Conservation (phyloP, 2,113 vertebrate species). For the Misgurnus anguillicaudatus region DNA sequence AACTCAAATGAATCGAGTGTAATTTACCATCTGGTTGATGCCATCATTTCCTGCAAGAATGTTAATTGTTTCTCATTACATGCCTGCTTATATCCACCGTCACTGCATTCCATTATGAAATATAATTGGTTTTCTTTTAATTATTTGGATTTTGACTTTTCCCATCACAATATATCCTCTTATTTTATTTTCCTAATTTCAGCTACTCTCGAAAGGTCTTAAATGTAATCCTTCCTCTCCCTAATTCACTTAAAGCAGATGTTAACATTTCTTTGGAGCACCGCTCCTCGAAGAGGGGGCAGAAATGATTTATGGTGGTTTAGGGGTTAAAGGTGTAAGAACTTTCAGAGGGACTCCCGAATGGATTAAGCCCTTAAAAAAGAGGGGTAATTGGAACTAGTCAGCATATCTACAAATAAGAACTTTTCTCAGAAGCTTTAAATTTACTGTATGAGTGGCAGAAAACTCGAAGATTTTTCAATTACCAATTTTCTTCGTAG, state of each 20-base stretch:
- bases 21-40: slow-evolving; percentile 41
- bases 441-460: slow-evolving; percentile 73
- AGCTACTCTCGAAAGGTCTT: not conserved
- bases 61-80: slow-evolving; percentile 38
- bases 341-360: slow-evolving; percentile 52
- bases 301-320: slow-evolving; percentile 21
- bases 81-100: not conserved
- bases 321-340: slow-evolving; percentile 53
- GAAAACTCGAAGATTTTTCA: slow-evolving; percentile 72
- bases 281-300: not conserved
- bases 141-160: not conserved
- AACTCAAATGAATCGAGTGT: not conserved
- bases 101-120: not conserved
- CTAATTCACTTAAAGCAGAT: not conserved
- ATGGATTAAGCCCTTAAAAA: slow-evolving; percentile 56
- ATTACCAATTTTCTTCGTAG: slow-evolving; percentile 63
- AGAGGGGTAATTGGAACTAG: slow-evolving; percentile 63
- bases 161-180: not conserved
- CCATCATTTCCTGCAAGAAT: slow-evolving; percentile 22
- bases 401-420: slow-evolving; percentile 58
- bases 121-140: slow-evolving; percentile 24
- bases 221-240: not conserved
- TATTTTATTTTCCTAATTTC: not conserved
- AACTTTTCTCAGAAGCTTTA: slow-evolving; percentile 52
- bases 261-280: not conserved